A percentile compares a stretch with the other conserved stretches of the same genome.
Conservation (phyloP, 2,888 invertebrate genomes). For the Heliconius hortense region DNA sequence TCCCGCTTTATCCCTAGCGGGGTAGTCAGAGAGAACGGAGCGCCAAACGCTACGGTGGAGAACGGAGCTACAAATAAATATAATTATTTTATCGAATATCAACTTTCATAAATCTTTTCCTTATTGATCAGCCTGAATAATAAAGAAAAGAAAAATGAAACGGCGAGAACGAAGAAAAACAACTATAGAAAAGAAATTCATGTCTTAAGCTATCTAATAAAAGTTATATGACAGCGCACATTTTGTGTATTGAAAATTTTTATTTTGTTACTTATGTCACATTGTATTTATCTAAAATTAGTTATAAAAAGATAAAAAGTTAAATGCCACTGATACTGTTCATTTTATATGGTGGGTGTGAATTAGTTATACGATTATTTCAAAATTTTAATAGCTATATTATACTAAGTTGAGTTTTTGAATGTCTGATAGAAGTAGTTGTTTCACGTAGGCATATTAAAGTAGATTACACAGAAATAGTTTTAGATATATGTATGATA, state of each 20-base stretch:
- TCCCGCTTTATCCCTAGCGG: too few relatives aligned
- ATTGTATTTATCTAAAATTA: background rate
- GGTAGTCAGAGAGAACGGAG: too few relatives aligned
- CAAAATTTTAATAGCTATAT: constrained; percentile 15
- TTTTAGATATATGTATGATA: constrained; percentile 7
- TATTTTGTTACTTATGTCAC: background rate
- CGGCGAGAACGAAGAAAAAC: background rate
- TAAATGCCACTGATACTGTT: constrained; percentile 25
- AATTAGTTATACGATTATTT: constrained; percentile 22
- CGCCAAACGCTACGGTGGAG: too few relatives aligned
- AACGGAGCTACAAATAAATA: too few relatives aligned
- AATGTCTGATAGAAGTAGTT: constrained; percentile 4
- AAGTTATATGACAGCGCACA: background rate
- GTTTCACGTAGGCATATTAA: constrained; percentile 14
- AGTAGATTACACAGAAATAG: constrained; percentile 16
- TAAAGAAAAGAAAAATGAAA: background rate
- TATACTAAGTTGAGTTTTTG: constrained; percentile 1
- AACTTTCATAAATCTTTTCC: background rate
- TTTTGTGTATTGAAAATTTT: background rate
- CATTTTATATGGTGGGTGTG: constrained; percentile 39
- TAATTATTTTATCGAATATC: too few relatives aligned
- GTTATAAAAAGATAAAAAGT: constrained; percentile 32
- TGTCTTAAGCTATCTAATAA: background rate
- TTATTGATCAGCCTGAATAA: background rate
- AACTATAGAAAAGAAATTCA: background rate